These are phyloP conservation scores for Nesoenas mayeri DNA, from an alignment of 2,113 vertebrate species.

Conservation along the genomic window DNA sequence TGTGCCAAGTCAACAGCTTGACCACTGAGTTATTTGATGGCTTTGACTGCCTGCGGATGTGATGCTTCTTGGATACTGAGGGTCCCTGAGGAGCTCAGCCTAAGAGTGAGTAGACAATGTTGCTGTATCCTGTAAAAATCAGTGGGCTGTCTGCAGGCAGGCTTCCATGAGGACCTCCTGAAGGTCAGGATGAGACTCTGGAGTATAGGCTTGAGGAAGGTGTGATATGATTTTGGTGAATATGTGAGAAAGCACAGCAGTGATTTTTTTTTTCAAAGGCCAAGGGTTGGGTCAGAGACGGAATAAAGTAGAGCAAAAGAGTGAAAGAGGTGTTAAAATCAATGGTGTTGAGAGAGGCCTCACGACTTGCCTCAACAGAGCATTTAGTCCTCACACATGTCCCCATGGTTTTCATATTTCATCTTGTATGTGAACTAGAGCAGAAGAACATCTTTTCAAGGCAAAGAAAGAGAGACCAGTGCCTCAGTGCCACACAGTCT, in stretches of 20 bases:
- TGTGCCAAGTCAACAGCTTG: neutral
- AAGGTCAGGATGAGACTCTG: neutral
- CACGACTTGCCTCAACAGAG: neutral
- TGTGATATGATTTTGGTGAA: neutral
- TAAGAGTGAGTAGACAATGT: neutral
- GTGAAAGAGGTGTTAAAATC: neutral
- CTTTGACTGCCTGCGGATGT: neutral
- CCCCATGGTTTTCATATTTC: neutral
- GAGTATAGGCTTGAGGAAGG: neutral
- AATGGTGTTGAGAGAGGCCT: neutral
- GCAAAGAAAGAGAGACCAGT: neutral
- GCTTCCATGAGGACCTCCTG: neutral
- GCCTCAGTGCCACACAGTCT: neutral
- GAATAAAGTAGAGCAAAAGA: neutral
- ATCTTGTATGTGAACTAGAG: neutral
- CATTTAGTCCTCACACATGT: neutral
- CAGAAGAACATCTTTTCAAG: neutral
- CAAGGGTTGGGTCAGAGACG: neutral
- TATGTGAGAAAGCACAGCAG: neutral
- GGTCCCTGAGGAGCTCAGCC: neutral
- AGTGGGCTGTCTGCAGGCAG: neutral
- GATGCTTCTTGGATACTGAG: neutral
- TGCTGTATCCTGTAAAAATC: neutral
- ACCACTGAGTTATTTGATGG: neutral
- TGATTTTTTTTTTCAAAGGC: neutral